Base-by-base conservation (phyloP, 1,140 invertebrate species). In the Caerostris extrusa region DNA sequence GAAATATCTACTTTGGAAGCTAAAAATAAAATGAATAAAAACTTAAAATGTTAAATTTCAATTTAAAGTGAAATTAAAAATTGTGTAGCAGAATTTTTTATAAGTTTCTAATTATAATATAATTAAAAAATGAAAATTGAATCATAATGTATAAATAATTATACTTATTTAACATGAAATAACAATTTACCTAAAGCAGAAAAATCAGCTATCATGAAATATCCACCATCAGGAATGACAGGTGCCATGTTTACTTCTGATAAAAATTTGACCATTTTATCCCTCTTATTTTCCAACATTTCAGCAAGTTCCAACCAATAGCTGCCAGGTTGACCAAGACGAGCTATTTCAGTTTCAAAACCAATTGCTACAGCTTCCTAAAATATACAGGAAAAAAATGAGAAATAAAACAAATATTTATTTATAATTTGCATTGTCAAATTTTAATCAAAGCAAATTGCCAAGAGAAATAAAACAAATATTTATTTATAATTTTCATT, bases 141-240 rank as follows among this genome's bases (percentile, higher is more conserved):
- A 12, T 14, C 3, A 83, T 83, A 12, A 17, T 55, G 53, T 7
- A 53, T 82, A 55, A 82, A 82, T 56, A 4, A 82, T 17, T 14
- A 17, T 55, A 6, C 12, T 53, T 34, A 34, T 34, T 34, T 19
- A 34, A 34, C 34, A 34, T 34, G 34, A 0, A 34, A 34, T 34
- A 56, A 57, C 3, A 50, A 97, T 97, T 94, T 95, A 96, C 96
- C 97, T 94, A 99, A 96, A 7, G 97, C 96, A n/a, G 97, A 97
- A 97, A 98, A 99, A 96, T 99, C 98, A 3, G 98, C 98, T 12
- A 99, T 95, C 97, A 99, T 98, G 96, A 99, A 99, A 96, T 99
- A 99, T 0, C 99, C 99, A 17, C 98, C 99, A 88, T 99, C 98
- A 0, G 99, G 99, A 82, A 99, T 96, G 2, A 98, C 98, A 1